These are phyloP conservation scores for Oligia strigilis DNA, from an alignment of 2,888 invertebrate genomes.

Conservation along the genomic window DNA sequence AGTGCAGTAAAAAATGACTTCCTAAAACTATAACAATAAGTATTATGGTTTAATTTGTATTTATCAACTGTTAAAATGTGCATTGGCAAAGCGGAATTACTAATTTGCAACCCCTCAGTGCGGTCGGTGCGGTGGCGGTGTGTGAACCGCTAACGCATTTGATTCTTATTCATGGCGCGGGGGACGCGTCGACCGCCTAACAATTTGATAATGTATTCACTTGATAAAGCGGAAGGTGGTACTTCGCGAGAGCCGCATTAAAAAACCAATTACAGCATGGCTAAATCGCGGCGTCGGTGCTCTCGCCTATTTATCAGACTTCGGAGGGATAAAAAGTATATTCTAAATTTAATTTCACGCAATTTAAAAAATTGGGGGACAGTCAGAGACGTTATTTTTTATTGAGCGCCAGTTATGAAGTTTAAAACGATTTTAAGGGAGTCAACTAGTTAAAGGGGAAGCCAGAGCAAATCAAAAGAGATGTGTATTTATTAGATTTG, in stretches of 20 bases:
- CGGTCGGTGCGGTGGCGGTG: constrained; percentile 75
- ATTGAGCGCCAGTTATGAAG: constrained; percentile 81
- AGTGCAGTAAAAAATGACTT: constrained; percentile 2
- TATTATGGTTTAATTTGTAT: constrained; percentile 83
- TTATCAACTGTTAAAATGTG: constrained; percentile 86
- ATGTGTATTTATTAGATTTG: constrained; percentile 53
- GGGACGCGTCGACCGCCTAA: constrained; percentile 84
- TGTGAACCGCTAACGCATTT: constrained; percentile 84
- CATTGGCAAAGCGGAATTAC: constrained; percentile 79
- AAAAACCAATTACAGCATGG: constrained; percentile 90
- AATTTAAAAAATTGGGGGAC: constrained; percentile 88
- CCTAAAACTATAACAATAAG: constrained; percentile 73
- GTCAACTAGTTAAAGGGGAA: constrained; percentile 59
- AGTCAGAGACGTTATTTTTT: constrained; percentile 84
- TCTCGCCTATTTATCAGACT: constrained; percentile 90
- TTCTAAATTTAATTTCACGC: constrained; percentile 91
- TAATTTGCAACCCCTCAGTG: constrained; percentile 86
- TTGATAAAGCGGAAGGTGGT: constrained; percentile 90
- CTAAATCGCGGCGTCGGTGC: constrained; percentile 86
- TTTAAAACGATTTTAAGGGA: constrained; percentile 79
- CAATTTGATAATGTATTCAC: constrained; percentile 91
- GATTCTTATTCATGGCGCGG: constrained; percentile 88
- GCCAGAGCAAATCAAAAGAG: constrained; percentile 48
- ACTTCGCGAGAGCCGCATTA: constrained; percentile 89
- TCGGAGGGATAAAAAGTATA: constrained; percentile 88